Base-by-base conservation (phyloP, 1,140 invertebrate genomes). In the Megalopta genalis region DNA sequence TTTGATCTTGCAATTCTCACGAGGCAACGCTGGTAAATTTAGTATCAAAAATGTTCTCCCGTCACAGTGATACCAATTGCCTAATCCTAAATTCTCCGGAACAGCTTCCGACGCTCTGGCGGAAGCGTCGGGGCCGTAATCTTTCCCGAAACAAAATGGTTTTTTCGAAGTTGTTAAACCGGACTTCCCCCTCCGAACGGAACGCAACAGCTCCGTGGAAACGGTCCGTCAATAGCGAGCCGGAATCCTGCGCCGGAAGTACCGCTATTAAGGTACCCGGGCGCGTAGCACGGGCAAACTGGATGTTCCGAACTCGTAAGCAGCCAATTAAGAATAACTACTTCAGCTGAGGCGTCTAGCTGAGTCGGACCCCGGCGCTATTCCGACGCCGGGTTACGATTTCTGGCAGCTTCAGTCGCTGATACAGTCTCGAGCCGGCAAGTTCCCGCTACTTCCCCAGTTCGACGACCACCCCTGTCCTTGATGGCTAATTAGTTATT, bases 401-500 rank as follows among this genome's bases (percentile, higher is more conserved):
- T 76, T 72, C 77, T 70, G n/a, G 16, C 18, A 25, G 54, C 32
- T 54, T 57, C 49, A 32, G 18, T 42, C 37, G 70, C 59, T n/a
- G 71, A 67, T 80, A 68, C 62, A 81, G 37, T 64, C 63, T 37
- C 39, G 21, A 27, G 12, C 71, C 23, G 14, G 66, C 57, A 84
- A 84, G 68, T 76, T 85, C n/a, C 32, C 25, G 32, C 42, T 46
- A 68, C 73, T 54, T 62, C 18, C 63, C 16, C 49, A 54, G 49
- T 39, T 42, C 67, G 23, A 62, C 57, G 27, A 23, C 42, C 27
- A 39, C 3, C 62, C n/a, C 49, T 63, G 54, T 66, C 73, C 73
- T 83, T 46, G 68, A 80, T 83, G 72, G 77, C 76, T 87, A 87
- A 87, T 87, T 87, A 87, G 79, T 87, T 85, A 87, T 87, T 85